Base-by-base conservation (phyloP, 92 coral and sea anemone genomes). In the Epizoanthus illoricatus region DNA sequence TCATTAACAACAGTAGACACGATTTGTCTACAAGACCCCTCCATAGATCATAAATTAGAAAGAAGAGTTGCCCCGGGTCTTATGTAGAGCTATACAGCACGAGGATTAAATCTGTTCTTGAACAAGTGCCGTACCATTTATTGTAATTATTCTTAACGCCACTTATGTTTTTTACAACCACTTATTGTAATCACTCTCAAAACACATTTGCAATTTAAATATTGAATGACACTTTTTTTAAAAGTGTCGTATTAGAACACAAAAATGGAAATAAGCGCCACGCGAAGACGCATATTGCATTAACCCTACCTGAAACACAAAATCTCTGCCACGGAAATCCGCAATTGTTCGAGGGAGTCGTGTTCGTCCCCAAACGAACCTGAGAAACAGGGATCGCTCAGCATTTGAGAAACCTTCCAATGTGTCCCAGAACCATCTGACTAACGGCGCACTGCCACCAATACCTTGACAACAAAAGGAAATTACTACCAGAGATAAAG, bases 351-450 rank as follows among this genome's bases (percentile, higher is more conserved):
- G 90, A n/a, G 99, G 99, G 16, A 96, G 87, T 33, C 99, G 85
- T 13, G 99, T 96, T 21, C 99, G 89, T 42, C 99, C 98, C 99
- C 99, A 96, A 18, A 96, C 99, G 61, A 96, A 96, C 73, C 99
- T 91, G 43, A 96, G 92, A 59, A 96, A 96, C 84, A 96, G 84
- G 6, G 99, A 96, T 62, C 99, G 90, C 85, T 96, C 99, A 10
- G 98, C 93, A 76, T 96, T 96, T 52, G 99, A 96, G 88, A 96
- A 96, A 42, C 89, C 91, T 76, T 96, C 99, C 45, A 96, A 87
- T 1, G 99, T 96, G 76, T 96, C 98, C 99, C 99, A 96, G 89
- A 96, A 96, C 99, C 99, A 96, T 74, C 90, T 94, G 62, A 96
- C 93, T 54, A 96, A 84, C 18, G 99, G 89, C 0, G 99, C 98